phyloP scores from a whole-genome alignment of 2,113 vertebrate species.

The Colaptes auratus region DNA sequence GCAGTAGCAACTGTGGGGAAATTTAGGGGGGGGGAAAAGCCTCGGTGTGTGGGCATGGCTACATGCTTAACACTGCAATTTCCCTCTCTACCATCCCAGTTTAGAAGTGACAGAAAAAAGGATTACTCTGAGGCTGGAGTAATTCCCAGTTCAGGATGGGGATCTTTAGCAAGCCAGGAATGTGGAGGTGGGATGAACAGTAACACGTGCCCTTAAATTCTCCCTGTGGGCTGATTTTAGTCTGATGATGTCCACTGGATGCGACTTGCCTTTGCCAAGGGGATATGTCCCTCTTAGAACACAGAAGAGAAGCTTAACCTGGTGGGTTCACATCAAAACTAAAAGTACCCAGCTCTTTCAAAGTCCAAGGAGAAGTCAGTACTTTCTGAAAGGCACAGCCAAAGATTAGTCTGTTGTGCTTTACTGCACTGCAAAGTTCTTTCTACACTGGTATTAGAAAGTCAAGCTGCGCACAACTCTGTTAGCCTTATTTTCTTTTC shows the following conservation, averaged over 20 bases:
- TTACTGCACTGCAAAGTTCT: neutral
- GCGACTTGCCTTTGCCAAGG: neutral
- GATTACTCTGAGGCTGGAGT: neutral
- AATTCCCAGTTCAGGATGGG: neutral
- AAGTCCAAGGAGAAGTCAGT: neutral
- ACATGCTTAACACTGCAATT: neutral
- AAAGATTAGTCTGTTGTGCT: neutral
- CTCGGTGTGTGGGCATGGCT: neutral
- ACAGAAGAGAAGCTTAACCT: neutral
- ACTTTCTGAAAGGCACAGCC: neutral
- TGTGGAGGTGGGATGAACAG: neutral
- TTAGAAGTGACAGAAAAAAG: neutral
- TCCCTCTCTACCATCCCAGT: neutral
- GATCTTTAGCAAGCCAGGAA: neutral
- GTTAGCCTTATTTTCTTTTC: neutral
- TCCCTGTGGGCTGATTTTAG: neutral
- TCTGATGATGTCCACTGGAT: neutral
- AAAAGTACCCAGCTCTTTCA: neutral
- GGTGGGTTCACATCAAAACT: neutral
- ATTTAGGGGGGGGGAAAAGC: neutral
- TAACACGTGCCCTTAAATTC: neutral
- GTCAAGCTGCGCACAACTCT: slow-evolving; percentile 16
- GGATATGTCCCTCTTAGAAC: neutral
- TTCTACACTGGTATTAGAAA: slow-evolving; percentile 17
- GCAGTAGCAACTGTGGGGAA: neutral